Conservation (phyloP, 1,140 invertebrate genomes). For the Archivesica marissinica region DNA sequence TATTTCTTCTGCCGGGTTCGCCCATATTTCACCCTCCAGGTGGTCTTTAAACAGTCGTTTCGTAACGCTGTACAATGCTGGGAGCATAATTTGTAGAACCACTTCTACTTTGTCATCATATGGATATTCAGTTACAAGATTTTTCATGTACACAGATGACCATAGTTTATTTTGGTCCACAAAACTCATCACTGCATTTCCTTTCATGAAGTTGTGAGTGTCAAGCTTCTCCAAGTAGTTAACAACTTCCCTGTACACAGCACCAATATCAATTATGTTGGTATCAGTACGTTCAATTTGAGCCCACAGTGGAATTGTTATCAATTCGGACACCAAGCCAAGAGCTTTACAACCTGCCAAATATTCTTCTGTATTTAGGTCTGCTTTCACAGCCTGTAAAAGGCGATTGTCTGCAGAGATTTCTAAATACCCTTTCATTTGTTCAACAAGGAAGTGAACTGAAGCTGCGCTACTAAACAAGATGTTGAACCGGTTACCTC, state of each 20-base stretch:
- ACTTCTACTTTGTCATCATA: neutral
- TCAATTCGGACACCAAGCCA: constrained; percentile 33
- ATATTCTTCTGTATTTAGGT: neutral
- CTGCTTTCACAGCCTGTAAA: constrained; percentile 23
- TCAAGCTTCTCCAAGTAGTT: neutral
- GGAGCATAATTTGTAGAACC: constrained; percentile 15
- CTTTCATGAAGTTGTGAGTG: neutral
- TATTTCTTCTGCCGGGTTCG: constrained; percentile 18
- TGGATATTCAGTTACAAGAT: neutral
- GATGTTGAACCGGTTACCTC: constrained; percentile 37
- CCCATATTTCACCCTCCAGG: constrained; percentile 37
- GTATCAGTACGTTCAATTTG: constrained; percentile 22
- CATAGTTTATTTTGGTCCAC: neutral
- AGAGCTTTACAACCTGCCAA: constrained; percentile 30
- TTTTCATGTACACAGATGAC: neutral
- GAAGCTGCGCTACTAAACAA: constrained; percentile 40
- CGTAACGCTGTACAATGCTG: constrained; percentile 19
- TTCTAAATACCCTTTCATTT: constrained; percentile 20
- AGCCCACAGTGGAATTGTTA: constrained; percentile 2
- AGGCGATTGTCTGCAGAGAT: neutral
- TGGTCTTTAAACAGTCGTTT: constrained; percentile 3
- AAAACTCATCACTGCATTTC: neutral
- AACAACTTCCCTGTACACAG: constrained; percentile 5
- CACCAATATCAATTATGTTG: constrained; percentile 15
- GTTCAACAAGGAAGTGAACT: neutral